Percentiles rank a stretch among this genome's conserved stretches.
These are phyloP conservation scores for Epizoanthus rinbou DNA, from an alignment of 92 coral and sea anemone species.

Conservation along the genomic window DNA sequence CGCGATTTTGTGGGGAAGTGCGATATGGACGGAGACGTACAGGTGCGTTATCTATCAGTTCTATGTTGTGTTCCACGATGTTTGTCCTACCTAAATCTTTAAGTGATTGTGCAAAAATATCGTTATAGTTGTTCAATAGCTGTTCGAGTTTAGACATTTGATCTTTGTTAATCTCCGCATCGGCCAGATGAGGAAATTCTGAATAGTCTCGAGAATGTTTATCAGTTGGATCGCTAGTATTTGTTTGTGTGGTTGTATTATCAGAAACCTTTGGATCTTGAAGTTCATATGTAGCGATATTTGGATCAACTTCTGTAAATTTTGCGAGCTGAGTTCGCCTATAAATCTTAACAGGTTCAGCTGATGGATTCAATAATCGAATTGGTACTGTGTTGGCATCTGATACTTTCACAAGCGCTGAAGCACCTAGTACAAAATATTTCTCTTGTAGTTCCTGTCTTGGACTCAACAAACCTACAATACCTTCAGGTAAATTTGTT, in stretches of 20 bases:
- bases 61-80: not conserved
- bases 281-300: constrained; percentile 12
- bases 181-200: not conserved
- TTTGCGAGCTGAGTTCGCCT: not conserved
- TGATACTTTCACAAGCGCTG: not conserved
- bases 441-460: not conserved
- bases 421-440: not conserved
- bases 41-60: not conserved
- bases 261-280: not conserved
- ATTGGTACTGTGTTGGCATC: constrained; percentile 4
- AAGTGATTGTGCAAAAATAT: constrained; percentile 3
- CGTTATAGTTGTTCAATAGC: not conserved
- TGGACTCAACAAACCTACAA: not conserved
- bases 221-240: not conserved
- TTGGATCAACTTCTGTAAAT: constrained; percentile 14
- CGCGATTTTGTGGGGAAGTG: not conserved
- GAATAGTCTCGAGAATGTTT: not conserved
- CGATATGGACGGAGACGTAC: constrained; percentile 4
- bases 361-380: not conserved
- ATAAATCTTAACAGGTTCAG: not conserved
- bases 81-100: constrained; percentile 3
- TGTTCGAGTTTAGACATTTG: constrained; percentile 13
- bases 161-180: not conserved
- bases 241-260: not conserved
- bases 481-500: not conserved